A percentile compares a stretch with the other conserved stretches of the same genome.
phyloP scores from a whole-genome alignment of 2,888 invertebrate genomes.

The Erebia aethiops region DNA sequence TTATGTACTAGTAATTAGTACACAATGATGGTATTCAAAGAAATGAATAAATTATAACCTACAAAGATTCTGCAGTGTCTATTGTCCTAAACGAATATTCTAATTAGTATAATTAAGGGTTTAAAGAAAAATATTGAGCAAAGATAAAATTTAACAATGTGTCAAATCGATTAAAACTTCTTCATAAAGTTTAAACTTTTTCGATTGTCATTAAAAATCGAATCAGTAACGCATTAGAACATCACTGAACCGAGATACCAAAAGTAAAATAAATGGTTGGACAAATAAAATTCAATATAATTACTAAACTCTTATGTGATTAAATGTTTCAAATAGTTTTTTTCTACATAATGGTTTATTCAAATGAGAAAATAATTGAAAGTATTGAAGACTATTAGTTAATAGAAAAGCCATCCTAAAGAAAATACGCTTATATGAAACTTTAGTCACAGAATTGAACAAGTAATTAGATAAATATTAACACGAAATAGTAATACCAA shows the following conservation, averaged over 20 bases:
- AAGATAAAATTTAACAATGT: too few species aligned
- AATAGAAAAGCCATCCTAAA: not conserved
- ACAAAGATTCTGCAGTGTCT: not conserved
- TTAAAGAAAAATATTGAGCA: too few species aligned
- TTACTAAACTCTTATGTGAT: too few species aligned
- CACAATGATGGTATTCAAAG: not conserved
- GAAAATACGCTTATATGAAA: not conserved
- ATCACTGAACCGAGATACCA: too few species aligned
- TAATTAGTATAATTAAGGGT: not conserved
- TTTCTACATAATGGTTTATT: not conserved
- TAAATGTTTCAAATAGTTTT: too few species aligned
- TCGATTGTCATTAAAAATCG: too few species aligned
- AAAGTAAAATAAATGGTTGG: too few species aligned
- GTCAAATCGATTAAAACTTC: too few species aligned
- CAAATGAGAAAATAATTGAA: not conserved
- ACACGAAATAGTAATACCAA: not conserved
- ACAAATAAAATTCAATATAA: too few species aligned
- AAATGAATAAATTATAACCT: constrained; percentile 7
- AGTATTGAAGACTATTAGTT: not conserved
- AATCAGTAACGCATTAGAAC: too few species aligned
- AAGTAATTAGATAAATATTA: not conserved
- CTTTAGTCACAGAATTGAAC: too few species aligned
- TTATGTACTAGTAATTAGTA: not conserved
- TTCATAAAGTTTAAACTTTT: too few species aligned
- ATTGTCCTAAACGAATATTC: not conserved